phyloP scores from a whole-genome alignment of 2,797 vertebrate species.

The Miichthys miiuy region DNA sequence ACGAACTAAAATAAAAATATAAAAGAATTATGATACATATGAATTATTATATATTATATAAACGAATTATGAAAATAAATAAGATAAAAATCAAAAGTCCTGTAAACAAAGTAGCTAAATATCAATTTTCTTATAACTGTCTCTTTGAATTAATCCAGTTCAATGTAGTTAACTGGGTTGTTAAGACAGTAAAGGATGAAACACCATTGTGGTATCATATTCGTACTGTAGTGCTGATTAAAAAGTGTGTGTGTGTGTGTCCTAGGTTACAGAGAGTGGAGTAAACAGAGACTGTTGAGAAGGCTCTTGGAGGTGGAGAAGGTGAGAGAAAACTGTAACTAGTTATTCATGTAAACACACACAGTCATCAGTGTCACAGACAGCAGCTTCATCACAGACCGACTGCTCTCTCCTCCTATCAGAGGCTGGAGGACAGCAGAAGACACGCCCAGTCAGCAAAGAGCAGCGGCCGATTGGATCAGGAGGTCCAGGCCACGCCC shows the following conservation, averaged over 20 bases:
- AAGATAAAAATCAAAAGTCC: not conserved
- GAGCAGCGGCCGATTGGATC: slow-evolving; percentile 64
- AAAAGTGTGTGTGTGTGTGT: slow-evolving; percentile 14
- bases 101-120: not conserved
- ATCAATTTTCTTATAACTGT: not conserved
- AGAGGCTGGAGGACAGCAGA: slow-evolving; percentile 75
- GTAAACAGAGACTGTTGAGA: slow-evolving; percentile 90
- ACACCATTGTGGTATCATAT: not conserved
- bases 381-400: not conserved
- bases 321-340: slow-evolving; percentile 80
- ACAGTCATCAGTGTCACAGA: slow-evolving; percentile 9
- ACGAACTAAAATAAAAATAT: not conserved
- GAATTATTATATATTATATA: not conserved
- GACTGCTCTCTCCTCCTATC: slow-evolving; percentile 55
- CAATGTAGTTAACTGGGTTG: not conserved
- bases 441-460: slow-evolving; percentile 60
- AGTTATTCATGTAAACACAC: slow-evolving; percentile 13
- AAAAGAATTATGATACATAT: not conserved
- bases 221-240: too few species aligned
- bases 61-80: not conserved
- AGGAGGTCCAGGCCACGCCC: slow-evolving; percentile 54
- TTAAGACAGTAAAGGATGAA: not conserved
- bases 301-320: slow-evolving; percentile 89
- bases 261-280: slow-evolving; percentile 92
- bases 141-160: not conserved